These are phyloP conservation scores for Cardinalis cardinalis DNA, from an alignment of 2,113 vertebrate genomes.

Conservation along the genomic window DNA sequence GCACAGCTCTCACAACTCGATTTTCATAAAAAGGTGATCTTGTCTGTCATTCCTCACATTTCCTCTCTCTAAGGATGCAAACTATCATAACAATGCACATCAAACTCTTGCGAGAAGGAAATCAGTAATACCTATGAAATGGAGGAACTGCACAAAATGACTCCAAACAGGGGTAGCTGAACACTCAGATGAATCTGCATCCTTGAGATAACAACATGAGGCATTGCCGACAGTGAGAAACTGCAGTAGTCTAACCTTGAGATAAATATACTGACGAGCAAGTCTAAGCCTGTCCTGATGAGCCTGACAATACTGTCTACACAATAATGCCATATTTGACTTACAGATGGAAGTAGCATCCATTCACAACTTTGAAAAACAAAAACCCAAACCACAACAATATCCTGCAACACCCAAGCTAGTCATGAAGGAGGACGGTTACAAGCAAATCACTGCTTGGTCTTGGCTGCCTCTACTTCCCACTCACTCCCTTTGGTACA, in stretches of 20 bases:
- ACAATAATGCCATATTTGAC: not conserved
- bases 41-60: not conserved
- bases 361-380: not conserved
- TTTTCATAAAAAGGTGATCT: not conserved
- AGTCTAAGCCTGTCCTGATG: not conserved
- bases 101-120: not conserved
- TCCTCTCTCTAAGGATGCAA: not conserved
- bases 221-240: not conserved
- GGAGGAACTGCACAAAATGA: not conserved
- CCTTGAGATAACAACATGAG: not conserved
- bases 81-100: not conserved
- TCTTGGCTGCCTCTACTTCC: not conserved
- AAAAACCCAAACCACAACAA: not conserved
- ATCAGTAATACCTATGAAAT: not conserved
- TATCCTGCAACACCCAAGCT: not conserved
- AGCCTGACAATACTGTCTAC: not conserved
- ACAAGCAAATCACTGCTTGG: not conserved
- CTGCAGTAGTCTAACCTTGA: not conserved
- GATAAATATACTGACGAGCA: not conserved
- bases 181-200: not conserved
- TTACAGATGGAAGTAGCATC: not conserved
- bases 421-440: fast-evolving
- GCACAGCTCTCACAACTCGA: fast-evolving
- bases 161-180: not conserved
- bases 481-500: not conserved